A percentile compares a stretch with the other conserved stretches of the same genome.
phyloP scores from a whole-genome alignment of 2,797 vertebrate species.

The Saxicola maurus region DNA sequence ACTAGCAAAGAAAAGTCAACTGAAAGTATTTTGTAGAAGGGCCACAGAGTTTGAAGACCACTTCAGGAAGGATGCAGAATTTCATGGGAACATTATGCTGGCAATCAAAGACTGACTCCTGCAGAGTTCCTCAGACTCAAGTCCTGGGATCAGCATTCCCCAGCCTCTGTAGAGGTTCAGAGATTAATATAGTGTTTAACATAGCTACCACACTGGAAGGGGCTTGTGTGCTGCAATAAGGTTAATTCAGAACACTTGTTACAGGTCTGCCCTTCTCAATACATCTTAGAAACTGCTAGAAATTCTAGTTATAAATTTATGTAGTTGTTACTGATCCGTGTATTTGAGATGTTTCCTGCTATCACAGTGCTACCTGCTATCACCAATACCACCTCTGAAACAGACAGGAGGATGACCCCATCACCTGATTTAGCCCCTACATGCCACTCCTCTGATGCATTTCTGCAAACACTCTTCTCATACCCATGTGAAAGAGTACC shows the following conservation, averaged over 20 bases:
- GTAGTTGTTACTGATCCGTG: not conserved
- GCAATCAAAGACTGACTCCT: not conserved
- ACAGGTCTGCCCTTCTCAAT: not conserved
- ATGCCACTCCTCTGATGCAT: not conserved
- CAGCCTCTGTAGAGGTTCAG: not conserved
- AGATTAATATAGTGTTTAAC: not conserved
- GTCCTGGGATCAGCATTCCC: not conserved
- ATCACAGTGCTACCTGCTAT: not conserved
- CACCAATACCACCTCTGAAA: not conserved
- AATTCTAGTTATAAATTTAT: not conserved
- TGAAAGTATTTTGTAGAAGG: slow-evolving; percentile 4
- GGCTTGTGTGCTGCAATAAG: not conserved
- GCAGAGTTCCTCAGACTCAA: not conserved
- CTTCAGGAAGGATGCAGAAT: not conserved
- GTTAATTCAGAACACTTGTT: slow-evolving; percentile 4
- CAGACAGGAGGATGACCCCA: not conserved
- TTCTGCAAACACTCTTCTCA: not conserved
- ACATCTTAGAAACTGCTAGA: not conserved
- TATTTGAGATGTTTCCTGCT: not conserved
- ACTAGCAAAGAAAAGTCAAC: slow-evolving; percentile 20
- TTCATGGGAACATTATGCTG: not conserved
- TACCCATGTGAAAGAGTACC: not conserved
- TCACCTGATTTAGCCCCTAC: not conserved
- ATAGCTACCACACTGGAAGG: not conserved
- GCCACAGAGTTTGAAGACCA: not conserved